These are phyloP conservation scores for Latrodectus hesperus DNA, from an alignment of 2,888 invertebrate genomes.

Conservation along the genomic window DNA sequence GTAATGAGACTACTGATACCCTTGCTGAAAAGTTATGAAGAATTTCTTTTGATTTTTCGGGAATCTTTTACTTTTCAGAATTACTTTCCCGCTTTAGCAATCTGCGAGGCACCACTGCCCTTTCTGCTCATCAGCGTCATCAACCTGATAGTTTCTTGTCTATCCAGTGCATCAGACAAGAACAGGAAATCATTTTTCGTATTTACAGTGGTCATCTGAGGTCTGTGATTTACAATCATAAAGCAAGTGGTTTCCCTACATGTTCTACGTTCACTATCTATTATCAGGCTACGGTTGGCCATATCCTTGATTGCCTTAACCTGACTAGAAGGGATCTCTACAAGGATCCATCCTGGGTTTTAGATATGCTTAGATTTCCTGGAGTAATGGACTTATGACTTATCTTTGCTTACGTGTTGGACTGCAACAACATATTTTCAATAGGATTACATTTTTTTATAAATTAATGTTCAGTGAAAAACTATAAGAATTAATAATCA, in stretches of 20 bases:
- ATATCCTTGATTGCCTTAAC: not conserved
- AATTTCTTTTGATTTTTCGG: not conserved
- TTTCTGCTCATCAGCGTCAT: not conserved
- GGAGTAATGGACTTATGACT: not conserved
- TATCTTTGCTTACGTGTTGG: not conserved
- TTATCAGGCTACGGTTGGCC: not conserved
- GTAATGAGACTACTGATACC: not conserved
- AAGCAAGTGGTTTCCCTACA: not conserved
- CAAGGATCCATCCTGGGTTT: not conserved
- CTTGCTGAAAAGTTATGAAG: not conserved
- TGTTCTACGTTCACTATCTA: not conserved
- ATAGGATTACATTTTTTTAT: too few species aligned
- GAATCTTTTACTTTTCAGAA: not conserved
- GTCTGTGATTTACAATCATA: not conserved
- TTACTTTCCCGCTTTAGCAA: not conserved
- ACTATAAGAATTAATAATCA: too few species aligned
- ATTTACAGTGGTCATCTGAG: not conserved
- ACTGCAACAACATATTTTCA: too few species aligned
- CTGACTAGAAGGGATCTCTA: not conserved
- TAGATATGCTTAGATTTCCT: not conserved
- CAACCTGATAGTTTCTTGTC: not conserved
- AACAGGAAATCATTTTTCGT: not conserved
- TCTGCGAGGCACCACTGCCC: not conserved
- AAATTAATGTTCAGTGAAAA: too few species aligned
- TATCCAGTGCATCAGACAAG: not conserved